Evolutionary conservation across 2,113 vertebrate genomes (phyloP).

Genomic region (Gadus chalcogrammus): DNA sequence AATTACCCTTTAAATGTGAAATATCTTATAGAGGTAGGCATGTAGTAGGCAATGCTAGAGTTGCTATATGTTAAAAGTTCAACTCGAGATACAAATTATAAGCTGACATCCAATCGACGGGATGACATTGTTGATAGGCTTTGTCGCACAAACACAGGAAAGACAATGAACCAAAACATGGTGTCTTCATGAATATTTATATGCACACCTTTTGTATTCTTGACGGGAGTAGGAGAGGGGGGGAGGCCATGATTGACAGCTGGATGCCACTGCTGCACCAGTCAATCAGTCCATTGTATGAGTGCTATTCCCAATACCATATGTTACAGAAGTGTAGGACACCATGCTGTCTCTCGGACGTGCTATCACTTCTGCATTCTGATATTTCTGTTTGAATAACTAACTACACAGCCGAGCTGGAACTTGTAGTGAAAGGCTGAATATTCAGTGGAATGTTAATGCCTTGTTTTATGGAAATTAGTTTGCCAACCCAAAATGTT

Average conservation of each 20-base stretch:
- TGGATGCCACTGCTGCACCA: slow-evolving; percentile 31
- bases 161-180: slow-evolving; percentile 17
- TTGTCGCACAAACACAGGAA: slow-evolving; percentile 7
- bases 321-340: slow-evolving; percentile 56
- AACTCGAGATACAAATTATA: slow-evolving; percentile 13
- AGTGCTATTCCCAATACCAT: slow-evolving; percentile 52
- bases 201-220: slow-evolving; percentile 28
- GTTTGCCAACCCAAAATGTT: slow-evolving; percentile 39
- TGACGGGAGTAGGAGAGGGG: slow-evolving; percentile 25
- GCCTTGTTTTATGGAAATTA: slow-evolving; percentile 61
- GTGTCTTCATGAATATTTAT: slow-evolving; percentile 52
- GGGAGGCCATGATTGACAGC: slow-evolving; percentile 54
- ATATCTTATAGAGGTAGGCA: too few species aligned
- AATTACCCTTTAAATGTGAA: too few species aligned
- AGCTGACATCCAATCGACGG: too few species aligned
- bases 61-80: too few species aligned
- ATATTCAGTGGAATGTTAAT: slow-evolving; percentile 68
- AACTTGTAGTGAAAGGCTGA: slow-evolving; percentile 38
- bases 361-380: slow-evolving; percentile 46
- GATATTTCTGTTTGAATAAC: slow-evolving; percentile 58
- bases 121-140: too few species aligned
- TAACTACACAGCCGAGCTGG: slow-evolving; percentile 47
- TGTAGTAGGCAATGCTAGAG: too few species aligned
- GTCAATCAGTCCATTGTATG: slow-evolving; percentile 52
- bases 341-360: slow-evolving; percentile 39